Evolutionary conservation across 2,888 invertebrate species (phyloP), one percentile per base, ranked within the genome.

Genomic region (Formica aserva): DNA sequence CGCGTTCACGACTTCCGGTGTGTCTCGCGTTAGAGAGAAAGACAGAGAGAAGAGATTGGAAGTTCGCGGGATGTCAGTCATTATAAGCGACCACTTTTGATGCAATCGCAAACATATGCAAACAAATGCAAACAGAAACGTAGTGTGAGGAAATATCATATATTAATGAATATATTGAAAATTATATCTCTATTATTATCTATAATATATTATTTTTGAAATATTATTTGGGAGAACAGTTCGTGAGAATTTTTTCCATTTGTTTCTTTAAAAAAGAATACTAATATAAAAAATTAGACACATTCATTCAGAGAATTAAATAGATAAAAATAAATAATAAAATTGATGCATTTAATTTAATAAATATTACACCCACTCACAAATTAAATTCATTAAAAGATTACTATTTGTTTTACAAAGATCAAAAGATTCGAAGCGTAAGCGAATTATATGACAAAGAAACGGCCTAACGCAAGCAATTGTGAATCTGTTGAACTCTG

Each of bases 401-500:
- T 72, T 35, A 55, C 5, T 35, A 32, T n/a, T 11, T 11, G 26
- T 18, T 22, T 18, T 0, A 26, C 3, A 3, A 35, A n/a, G 13
- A 71, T 35, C 9, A 1, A n/a, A 8, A n/a, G 8, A 74, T 32
- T 9, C 35, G 65, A 74, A 84, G 57, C 13, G 13, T 57, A 57
- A 82, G 67, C 22, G n/a, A 72, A 74, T 38, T 26, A 62, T 35
- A 48, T 6, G 48, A 15, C 38, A 41, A 45, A 45, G 55, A 57
- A 75, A 80, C 32, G 18, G 67, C 48, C 9, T 55, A 75, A 41
- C 48, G 26, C 52, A 83, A 80, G 13, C 66, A 11, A 65, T 57
- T 57, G 65, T 52, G 67, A 72, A 88, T 87, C 66, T 82, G 85
- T 87, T 85, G 85, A 87, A 91, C 90, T 88, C 86, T 35, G 66